phyloP scores from a whole-genome alignment of 2,113 vertebrate genomes.

The Porphyrio hochstetteri region DNA sequence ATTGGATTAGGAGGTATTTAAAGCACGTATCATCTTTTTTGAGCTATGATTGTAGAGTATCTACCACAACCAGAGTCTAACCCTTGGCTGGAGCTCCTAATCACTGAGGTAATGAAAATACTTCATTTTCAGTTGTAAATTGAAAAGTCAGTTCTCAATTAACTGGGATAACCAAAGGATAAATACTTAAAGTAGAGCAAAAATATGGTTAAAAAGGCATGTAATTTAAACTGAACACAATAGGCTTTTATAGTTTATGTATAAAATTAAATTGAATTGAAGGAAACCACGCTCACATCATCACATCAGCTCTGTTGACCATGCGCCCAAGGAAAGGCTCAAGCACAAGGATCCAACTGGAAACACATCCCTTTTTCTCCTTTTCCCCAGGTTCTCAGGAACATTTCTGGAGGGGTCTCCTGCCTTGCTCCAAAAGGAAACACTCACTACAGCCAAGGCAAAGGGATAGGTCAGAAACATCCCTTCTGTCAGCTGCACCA shows the following conservation, averaged over 20 bases:
- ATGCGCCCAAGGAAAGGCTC: not conserved
- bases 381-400: not conserved
- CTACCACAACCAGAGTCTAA: conserved; percentile 8
- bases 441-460: not conserved
- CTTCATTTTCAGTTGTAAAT: conserved; percentile 9
- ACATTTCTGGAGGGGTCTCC: not conserved
- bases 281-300: rapidly evolving
- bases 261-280: not conserved
- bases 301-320: not conserved
- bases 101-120: not conserved
- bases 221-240: not conserved
- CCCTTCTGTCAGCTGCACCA: not conserved
- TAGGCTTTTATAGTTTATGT: not conserved
- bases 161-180: not conserved
- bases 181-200: not conserved
- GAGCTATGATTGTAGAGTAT: not conserved
- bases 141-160: not conserved
- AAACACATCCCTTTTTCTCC: not conserved
- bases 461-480: not conserved
- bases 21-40: conserved; percentile 4
- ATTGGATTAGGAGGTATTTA: conserved; percentile 15
- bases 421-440: not conserved
- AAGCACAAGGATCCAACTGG: not conserved
- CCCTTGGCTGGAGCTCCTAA: conserved; percentile 7
- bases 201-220: not conserved